Percentiles rank a stretch among this genome's conserved stretches.
Evolutionary conservation across 1,140 invertebrate species (phyloP).

Genomic region (Calephelis nemesis): DNA sequence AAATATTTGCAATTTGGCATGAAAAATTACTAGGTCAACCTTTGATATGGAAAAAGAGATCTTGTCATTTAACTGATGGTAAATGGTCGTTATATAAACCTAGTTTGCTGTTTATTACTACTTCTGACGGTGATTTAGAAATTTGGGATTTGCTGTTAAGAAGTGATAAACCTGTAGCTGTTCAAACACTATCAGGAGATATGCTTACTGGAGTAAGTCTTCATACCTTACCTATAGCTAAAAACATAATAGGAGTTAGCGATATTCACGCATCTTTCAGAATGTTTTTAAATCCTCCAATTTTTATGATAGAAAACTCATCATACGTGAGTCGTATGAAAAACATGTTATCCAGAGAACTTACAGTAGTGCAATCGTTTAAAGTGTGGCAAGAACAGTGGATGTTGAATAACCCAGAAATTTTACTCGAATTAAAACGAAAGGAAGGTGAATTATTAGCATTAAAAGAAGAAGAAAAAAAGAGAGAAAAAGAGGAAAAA

Average conservation of each 20-base stretch:
- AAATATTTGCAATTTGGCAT: slow-evolving; percentile 72
- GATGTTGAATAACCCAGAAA: slow-evolving; percentile 66
- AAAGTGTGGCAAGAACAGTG: slow-evolving; percentile 64
- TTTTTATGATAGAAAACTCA: slow-evolving; percentile 67
- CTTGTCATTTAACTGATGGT: slow-evolving; percentile 59
- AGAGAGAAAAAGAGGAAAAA: slow-evolving; percentile 56
- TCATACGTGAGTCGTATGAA: slow-evolving; percentile 51
- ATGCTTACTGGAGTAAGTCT: slow-evolving; percentile 78
- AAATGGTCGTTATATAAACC: slow-evolving; percentile 70
- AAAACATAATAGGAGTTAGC: slow-evolving; percentile 79
- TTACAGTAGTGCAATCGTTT: slow-evolving; percentile 65
- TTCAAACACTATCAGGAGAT: slow-evolving; percentile 64
- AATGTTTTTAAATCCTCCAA: slow-evolving; percentile 78
- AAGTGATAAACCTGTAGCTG: slow-evolving; percentile 64
- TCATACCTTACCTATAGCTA: slow-evolving; percentile 70
- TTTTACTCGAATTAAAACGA: slow-evolving; percentile 61
- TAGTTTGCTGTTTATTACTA: slow-evolving; percentile 63
- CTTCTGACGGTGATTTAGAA: slow-evolving; percentile 65
- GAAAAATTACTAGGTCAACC: slow-evolving; percentile 54
- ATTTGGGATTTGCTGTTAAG: slow-evolving; percentile 68
- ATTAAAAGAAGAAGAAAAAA: slow-evolving; percentile 69
- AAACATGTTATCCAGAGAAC: slow-evolving; percentile 59
- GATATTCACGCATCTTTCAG: slow-evolving; percentile 82
- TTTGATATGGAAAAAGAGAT: slow-evolving; percentile 65
- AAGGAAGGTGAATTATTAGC: slow-evolving; percentile 61